These are phyloP conservation scores for Hyposoter dolosus DNA, from an alignment of 2,888 invertebrate species.

Conservation along the genomic window DNA sequence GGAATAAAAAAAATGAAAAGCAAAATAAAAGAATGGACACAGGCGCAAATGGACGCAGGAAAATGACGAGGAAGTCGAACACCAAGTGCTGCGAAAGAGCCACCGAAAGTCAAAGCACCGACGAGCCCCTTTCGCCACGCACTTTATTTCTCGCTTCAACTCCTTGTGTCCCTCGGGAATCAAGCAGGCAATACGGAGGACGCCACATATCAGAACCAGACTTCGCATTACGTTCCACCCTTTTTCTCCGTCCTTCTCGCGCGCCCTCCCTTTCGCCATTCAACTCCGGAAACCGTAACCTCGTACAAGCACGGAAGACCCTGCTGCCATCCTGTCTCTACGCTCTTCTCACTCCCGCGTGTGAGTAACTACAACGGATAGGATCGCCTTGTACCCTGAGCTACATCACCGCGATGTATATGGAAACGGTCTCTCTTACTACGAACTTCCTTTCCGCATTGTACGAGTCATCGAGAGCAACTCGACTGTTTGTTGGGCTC, in stretches of 20 bases:
- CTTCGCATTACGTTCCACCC: conserved; percentile 17
- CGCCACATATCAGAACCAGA: conserved; percentile 36
- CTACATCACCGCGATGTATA: conserved; percentile 20
- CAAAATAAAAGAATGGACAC: conserved; percentile 12
- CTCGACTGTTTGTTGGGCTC: conserved; percentile 10
- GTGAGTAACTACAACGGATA: conserved; percentile 10
- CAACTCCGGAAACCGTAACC: conserved; percentile 19
- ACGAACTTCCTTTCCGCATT: conserved; percentile 49
- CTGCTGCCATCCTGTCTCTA: not conserved
- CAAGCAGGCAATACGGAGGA: conserved; percentile 36
- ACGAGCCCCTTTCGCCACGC: not conserved
- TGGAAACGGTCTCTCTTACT: not conserved
- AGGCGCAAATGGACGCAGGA: not conserved
- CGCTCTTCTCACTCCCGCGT: not conserved
- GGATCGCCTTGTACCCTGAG: not conserved
- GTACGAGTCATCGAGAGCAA: conserved; percentile 25
- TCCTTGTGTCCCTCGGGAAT: conserved; percentile 31
- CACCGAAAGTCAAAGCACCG: conserved; percentile 10
- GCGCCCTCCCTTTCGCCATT: conserved; percentile 5
- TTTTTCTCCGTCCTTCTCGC: not conserved
- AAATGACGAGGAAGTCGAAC: conserved; percentile 12
- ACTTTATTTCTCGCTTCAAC: conserved; percentile 14
- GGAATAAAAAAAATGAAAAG: conserved; percentile 11
- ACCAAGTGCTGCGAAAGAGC: conserved; percentile 11
- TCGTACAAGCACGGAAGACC: not conserved